Base-by-base conservation (phyloP, 2,888 invertebrate species). In the Anorthoa munda region DNA sequence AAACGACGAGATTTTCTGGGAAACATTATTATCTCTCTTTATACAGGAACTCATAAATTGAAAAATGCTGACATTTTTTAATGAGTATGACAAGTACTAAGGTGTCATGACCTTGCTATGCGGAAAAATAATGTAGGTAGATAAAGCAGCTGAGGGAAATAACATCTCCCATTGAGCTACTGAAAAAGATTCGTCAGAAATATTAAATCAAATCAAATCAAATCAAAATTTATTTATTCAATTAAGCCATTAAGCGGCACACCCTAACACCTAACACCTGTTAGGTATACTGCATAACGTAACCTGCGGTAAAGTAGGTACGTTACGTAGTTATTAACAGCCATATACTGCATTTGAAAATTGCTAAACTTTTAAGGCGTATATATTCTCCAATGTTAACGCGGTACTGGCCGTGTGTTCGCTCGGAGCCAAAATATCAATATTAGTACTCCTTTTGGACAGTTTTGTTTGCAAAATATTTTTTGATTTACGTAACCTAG, bases 1-100 rank as follows among this genome's bases (percentile, higher is more conserved):
- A 59, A 72, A 48, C n/a, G 31, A 50, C 72, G 55, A 51, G n/a
- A 26, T 58, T 39, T 76, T 56, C 39, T 58, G 12, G 11, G 51
- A 72, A 65, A 51, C 13, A 56, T 50, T 59, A 56, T 50, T 59
- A 21, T 45, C 11, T 23, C 7, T 13, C 13, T 48, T 21, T 50
- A 55, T 11, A 31, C 2, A 53, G 23, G 12, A 53, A 58, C 46
- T 58, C 21, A 15, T 21, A 26, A 72, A 51, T 63, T 60, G 46
- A 56, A 46, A 31, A 70, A 60, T 59, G 46, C 23, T n/a, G 31
- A 26, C 18, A 18, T 65, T 26, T 15, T 64, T 46, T n/a, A 39
- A 9, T 39, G 17, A 39, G 39, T 60, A 39, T 48, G 12, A 39
- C 2, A 2, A 5, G 0, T 26, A n/a, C 2, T 55, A 31, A 21